These are phyloP conservation scores for Hybognathus amarus DNA, from an alignment of 2,797 vertebrate species.

Conservation along the genomic window DNA sequence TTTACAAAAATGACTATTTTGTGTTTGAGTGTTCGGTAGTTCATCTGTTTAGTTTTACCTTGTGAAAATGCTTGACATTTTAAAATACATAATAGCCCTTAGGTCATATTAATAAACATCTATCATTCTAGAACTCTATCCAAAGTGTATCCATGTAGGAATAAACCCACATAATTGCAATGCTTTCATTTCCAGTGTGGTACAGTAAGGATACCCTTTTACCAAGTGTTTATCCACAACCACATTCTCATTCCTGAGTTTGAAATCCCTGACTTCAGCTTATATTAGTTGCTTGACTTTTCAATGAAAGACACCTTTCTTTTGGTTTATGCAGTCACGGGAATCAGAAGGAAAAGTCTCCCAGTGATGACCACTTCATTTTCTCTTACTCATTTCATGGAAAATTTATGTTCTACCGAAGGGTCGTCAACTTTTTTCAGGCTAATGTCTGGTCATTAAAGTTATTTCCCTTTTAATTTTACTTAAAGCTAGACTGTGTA, in stretches of 20 bases:
- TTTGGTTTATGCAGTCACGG: not conserved
- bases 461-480: not conserved
- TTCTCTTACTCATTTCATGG: not conserved
- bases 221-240: constrained; percentile 17
- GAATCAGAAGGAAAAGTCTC: not conserved
- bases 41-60: not conserved
- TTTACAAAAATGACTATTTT: not conserved
- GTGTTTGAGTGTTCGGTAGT: not conserved
- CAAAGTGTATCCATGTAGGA: constrained; percentile 2
- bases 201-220: constrained; percentile 15
- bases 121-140: not conserved
- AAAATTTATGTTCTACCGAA: not conserved
- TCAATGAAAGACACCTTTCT: not conserved
- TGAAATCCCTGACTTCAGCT: constrained; percentile 8
- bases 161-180: constrained; percentile 20
- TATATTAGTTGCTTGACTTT: not conserved
- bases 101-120: not conserved
- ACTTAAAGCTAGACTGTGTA: no score
- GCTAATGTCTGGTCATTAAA: not conserved
- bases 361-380: not conserved
- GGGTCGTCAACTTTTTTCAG: not conserved
- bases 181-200: constrained; percentile 28
- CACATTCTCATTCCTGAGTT: constrained; percentile 2
- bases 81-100: constrained; percentile 1
- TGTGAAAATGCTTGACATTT: not conserved